phyloP scores from a whole-genome alignment of 1,140 invertebrate species.

The Drosophila eugracilis region DNA sequence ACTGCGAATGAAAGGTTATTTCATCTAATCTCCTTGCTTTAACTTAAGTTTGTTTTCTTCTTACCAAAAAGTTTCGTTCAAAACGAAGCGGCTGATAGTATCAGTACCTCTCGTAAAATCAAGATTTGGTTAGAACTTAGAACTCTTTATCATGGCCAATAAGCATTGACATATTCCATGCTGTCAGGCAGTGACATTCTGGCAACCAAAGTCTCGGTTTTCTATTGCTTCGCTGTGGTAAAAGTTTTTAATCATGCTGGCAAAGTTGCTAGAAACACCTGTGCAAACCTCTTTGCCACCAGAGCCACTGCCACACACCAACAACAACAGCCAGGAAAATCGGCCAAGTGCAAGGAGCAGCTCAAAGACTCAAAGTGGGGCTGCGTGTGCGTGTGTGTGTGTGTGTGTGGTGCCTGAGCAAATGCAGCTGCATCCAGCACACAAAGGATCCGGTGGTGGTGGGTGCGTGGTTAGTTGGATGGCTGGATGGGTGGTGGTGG shows the following conservation, averaged over 20 bases:
- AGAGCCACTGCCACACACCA: no score
- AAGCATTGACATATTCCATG: conserved; percentile 11
- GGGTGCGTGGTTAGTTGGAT: background rate
- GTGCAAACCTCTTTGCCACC: conserved; percentile 27
- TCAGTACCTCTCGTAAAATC: background rate
- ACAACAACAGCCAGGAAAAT: no score
- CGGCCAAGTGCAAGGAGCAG: conserved; percentile 40
- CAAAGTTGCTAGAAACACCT: conserved; percentile 60
- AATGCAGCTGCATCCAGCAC: conserved; percentile 61
- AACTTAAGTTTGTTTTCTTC: no score
- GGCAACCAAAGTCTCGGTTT: conserved; percentile 9
- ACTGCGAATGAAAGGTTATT: no score
- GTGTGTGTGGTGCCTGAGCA: conserved; percentile 33
- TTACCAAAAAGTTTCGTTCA: no score
- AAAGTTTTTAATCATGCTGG: conserved; percentile 63
- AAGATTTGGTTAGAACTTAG: no score
- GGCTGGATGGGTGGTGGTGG: background rate
- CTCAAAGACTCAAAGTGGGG: background rate
- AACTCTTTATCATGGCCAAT: no score
- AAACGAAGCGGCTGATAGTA: no score
- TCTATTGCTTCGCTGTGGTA: conserved; percentile 6
- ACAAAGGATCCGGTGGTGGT: conserved; percentile 35
- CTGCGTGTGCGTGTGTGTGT: background rate
- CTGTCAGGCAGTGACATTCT: conserved; percentile 1
- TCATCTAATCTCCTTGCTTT: no score